A percentile compares a stretch with the other conserved stretches of the same genome.
These are phyloP conservation scores for Muricea muricata DNA, from an alignment of 92 coral and sea anemone species.

Conservation along the genomic window DNA sequence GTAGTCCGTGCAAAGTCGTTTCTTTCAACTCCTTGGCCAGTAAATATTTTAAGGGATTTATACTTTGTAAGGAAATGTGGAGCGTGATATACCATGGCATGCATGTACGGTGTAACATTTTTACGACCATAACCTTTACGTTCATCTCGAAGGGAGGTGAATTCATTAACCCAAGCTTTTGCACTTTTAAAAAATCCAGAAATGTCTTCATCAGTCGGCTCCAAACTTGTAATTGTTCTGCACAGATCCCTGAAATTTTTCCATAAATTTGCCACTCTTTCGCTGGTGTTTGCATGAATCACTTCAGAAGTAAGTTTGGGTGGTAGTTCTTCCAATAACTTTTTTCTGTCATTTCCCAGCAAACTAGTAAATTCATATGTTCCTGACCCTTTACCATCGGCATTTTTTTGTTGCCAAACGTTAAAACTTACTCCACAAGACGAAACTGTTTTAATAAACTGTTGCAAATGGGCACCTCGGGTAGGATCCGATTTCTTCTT, in stretches of 20 bases:
- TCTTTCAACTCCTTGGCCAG: background rate
- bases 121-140: constrained; percentile 23
- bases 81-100: background rate
- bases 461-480: background rate
- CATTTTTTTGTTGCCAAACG: constrained; percentile 24
- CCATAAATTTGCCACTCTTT: background rate
- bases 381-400: constrained; percentile 14
- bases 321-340: background rate
- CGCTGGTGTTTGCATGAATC: background rate
- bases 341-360: background rate
- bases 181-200: constrained; percentile 38
- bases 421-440: background rate
- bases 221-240: background rate
- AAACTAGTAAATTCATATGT: constrained; percentile 27
- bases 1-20: constrained; percentile 18
- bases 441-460: background rate
- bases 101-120: constrained; percentile 50
- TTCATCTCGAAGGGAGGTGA: constrained; percentile 33
- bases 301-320: no score
- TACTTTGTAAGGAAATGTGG: background rate
- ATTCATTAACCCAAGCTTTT: constrained; percentile 36
- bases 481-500: background rate
- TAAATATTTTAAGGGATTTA: background rate
- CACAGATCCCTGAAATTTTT: no score
- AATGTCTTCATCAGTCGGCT: no score